Percentiles rank a stretch among this genome's conserved stretches.
Conservation (phyloP, 1,140 invertebrate genomes). For the Euglossa dilemma region DNA sequence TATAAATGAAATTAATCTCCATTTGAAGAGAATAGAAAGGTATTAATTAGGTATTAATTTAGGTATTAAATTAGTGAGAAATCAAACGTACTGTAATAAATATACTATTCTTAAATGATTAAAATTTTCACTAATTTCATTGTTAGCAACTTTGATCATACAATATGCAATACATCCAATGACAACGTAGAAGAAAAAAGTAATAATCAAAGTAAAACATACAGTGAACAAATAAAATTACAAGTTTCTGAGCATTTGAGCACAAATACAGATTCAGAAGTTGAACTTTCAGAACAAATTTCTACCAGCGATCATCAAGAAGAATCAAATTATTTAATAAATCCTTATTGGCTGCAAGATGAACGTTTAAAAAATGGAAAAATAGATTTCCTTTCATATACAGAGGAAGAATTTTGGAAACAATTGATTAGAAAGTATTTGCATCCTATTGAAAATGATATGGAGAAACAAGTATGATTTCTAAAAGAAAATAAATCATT, state of each 20-base stretch:
- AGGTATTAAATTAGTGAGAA: conserved; percentile 67
- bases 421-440: conserved; percentile 89
- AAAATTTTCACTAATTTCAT: conserved; percentile 20
- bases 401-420: conserved; percentile 89
- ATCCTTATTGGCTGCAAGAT: conserved; percentile 89
- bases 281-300: conserved; percentile 12
- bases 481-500: background rate
- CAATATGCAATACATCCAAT: background rate
- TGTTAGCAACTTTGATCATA: background rate
- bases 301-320: background rate
- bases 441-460: conserved; percentile 84
- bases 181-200: conserved; percentile 15
- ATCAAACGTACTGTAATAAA: background rate
- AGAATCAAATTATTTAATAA: conserved; percentile 80
- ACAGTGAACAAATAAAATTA: conserved; percentile 14
- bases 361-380: conserved; percentile 85
- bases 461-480: conserved; percentile 62
- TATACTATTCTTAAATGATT: background rate
- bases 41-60: too few relatives aligned
- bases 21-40: conserved; percentile 76
- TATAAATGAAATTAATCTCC: conserved; percentile 81
- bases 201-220: conserved; percentile 17
- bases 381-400: conserved; percentile 84
- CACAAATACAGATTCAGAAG: conserved; percentile 52
- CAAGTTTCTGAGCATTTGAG: conserved; percentile 3